These are phyloP conservation scores for Pelvicachromis taeniatus DNA, from an alignment of 2,113 vertebrate genomes.

Conservation along the genomic window DNA sequence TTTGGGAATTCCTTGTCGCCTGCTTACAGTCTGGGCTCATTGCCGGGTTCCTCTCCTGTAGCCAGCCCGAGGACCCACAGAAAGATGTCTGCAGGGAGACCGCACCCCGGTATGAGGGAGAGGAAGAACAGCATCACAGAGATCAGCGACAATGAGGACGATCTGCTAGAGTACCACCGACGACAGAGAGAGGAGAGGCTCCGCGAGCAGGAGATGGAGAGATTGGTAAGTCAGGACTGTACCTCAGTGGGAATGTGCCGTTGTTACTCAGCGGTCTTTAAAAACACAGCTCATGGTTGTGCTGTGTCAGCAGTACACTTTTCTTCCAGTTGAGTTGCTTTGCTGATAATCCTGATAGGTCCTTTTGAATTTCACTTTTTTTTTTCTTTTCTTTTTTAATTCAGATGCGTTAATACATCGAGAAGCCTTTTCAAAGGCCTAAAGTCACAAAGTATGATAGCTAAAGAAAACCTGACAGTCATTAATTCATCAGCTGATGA, in stretches of 20 bases:
- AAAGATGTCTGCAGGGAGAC: constrained; percentile 70
- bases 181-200: constrained; percentile 90
- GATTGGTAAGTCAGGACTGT: constrained; percentile 82
- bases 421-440: neutral
- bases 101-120: constrained; percentile 71
- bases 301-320: neutral
- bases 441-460: neutral
- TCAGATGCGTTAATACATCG: neutral
- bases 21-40: constrained; percentile 76
- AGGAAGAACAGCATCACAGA: constrained; percentile 95
- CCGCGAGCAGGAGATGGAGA: constrained; percentile 98
- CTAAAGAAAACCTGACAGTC: neutral
- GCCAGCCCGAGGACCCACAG: constrained; percentile 82
- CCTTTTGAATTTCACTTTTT: neutral
- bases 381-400: neutral
- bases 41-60: constrained; percentile 75
- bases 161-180: constrained; percentile 91
- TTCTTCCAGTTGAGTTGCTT: neutral
- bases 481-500: neutral
- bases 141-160: constrained; percentile 90
- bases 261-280: neutral
- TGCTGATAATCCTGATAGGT: neutral
- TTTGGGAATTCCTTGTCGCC: constrained; percentile 76
- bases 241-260: neutral
- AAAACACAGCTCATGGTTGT: neutral